Evolutionary conservation across 2,888 invertebrate species (phyloP).

Genomic region (Morinoia aosen): DNA sequence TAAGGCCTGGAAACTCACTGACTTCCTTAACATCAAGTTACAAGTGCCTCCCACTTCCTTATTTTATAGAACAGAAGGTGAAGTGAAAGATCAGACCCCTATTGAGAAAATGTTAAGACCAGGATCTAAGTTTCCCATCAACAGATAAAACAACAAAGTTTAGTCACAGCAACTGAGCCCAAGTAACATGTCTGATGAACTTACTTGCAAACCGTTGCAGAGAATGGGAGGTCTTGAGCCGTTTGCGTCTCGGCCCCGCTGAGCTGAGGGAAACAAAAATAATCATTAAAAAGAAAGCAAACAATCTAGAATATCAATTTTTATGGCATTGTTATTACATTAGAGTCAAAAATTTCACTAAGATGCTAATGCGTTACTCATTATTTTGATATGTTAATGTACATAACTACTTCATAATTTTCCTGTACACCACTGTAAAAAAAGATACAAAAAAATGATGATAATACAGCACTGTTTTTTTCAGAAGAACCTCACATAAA

Average conservation of each 20-base stretch:
- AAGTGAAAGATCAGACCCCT: background rate
- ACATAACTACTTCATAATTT: too few relatives aligned
- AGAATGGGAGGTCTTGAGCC: slow-evolving; percentile 21
- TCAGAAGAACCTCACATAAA: too few relatives aligned
- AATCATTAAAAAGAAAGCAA: background rate
- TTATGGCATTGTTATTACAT: background rate
- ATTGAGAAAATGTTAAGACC: background rate
- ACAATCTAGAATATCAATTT: background rate
- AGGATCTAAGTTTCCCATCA: background rate
- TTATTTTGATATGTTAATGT: too few relatives aligned
- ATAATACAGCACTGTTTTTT: too few relatives aligned
- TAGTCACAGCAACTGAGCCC: background rate
- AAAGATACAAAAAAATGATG: too few relatives aligned
- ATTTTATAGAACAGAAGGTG: background rate
- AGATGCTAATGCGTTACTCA: too few relatives aligned
- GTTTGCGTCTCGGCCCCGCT: background rate
- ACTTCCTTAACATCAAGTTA: background rate
- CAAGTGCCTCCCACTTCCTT: background rate
- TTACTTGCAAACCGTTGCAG: slow-evolving; percentile 20
- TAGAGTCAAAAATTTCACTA: too few relatives aligned
- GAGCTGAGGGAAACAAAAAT: background rate
- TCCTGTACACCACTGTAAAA: too few relatives aligned
- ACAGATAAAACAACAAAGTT: background rate
- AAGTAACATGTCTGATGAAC: background rate
- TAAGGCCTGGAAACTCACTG: background rate